These are phyloP conservation scores for Sarcoramphus papa DNA, from an alignment of 2,797 vertebrate species.

Conservation along the genomic window DNA sequence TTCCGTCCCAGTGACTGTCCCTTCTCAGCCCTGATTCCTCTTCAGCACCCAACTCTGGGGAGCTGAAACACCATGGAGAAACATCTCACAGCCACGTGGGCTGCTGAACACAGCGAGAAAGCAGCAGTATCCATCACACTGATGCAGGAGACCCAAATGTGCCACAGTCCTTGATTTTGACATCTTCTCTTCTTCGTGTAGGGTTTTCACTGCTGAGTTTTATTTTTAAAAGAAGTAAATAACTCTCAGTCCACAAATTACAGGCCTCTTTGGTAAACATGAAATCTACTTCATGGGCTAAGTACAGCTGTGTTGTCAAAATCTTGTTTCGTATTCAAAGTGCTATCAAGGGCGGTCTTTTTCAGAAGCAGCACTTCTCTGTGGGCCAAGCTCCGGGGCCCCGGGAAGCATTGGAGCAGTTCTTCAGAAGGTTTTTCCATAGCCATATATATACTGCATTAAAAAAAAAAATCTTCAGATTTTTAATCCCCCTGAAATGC, in stretches of 20 bases:
- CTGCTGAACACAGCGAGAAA: not conserved
- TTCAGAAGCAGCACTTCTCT: not conserved
- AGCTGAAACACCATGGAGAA: not conserved
- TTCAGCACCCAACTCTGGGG: not conserved
- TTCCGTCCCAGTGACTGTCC: not conserved
- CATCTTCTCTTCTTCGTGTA: not conserved
- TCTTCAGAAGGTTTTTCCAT: not conserved
- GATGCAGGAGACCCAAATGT: not conserved
- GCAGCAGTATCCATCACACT: not conserved
- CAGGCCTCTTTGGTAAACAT: not conserved
- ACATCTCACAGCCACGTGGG: not conserved
- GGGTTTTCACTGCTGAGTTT: not conserved
- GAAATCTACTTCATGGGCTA: not conserved
- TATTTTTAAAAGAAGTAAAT: constrained; percentile 48
- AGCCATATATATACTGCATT: not conserved
- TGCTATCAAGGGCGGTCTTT: not conserved
- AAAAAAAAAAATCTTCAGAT: not conserved
- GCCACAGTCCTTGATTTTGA: not conserved
- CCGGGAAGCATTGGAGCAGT: not conserved
- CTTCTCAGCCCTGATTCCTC: not conserved
- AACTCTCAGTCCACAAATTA: constrained; percentile 22
- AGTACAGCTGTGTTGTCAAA: constrained; percentile 6
- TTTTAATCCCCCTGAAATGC: not conserved
- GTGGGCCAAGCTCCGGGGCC: not conserved
- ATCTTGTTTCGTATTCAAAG: not conserved